Percentiles rank a stretch among this genome's conserved stretches.
These are phyloP conservation scores for Morelia viridis DNA, from an alignment of 2,797 vertebrate species.

Conservation along the genomic window DNA sequence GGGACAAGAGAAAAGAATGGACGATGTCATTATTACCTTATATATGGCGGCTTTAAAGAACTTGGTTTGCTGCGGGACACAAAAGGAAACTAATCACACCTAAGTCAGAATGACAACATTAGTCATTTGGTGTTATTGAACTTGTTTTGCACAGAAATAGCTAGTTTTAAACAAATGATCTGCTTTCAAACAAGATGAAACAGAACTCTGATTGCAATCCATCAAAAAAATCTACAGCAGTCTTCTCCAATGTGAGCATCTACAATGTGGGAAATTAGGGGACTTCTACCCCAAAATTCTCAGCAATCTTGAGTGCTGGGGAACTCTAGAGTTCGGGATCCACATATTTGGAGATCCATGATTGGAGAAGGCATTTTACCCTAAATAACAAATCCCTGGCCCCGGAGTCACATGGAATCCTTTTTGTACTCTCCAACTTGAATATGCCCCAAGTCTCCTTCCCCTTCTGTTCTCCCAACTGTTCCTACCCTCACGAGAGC, in stretches of 20 bases:
- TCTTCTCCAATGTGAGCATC: background rate
- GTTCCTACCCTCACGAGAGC: background rate
- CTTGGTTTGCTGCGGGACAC: constrained; percentile 69
- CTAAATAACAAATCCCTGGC: background rate
- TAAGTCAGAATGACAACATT: constrained; percentile 38
- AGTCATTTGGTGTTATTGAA: background rate
- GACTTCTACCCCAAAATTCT: background rate
- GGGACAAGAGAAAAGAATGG: background rate
- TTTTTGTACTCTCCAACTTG: background rate
- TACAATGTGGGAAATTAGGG: background rate
- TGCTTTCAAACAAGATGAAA: background rate
- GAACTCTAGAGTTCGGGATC: background rate
- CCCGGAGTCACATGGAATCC: background rate
- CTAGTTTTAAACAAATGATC: background rate
- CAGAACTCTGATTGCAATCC: background rate
- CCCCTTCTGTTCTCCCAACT: background rate
- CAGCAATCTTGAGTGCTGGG: background rate
- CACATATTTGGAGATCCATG: background rate
- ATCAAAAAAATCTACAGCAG: background rate
- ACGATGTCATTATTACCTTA: constrained; percentile 78
- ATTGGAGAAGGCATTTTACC: background rate
- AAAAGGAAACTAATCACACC: constrained; percentile 29
- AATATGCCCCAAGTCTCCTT: background rate
- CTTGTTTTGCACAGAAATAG: background rate
- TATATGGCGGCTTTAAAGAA: constrained; percentile 81